Conservation (phyloP, 2,888 invertebrate species). For the Drosophila neotestacea region DNA sequence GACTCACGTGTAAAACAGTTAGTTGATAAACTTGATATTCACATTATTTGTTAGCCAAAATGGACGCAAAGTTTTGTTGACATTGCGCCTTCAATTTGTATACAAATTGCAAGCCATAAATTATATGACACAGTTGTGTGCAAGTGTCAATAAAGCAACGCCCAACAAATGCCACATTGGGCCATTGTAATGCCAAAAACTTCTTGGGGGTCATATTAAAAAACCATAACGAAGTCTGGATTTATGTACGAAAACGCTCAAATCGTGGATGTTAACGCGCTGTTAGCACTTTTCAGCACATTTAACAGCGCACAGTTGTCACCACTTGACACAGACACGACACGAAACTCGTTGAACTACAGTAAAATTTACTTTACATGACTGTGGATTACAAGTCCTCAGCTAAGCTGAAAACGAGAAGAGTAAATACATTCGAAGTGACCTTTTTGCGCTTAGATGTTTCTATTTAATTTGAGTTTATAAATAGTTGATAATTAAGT, state of each 20-base stretch:
- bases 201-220: constrained; percentile 55
- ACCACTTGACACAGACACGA: constrained; percentile 9
- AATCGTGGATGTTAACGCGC: constrained; percentile 21
- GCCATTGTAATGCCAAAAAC: constrained; percentile 58
- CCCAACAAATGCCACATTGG: constrained; percentile 41
- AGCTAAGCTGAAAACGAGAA: too few species aligned
- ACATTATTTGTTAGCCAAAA: constrained; percentile 19
- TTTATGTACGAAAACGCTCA: constrained; percentile 48
- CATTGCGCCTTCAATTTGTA: constrained; percentile 22
- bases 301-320: constrained; percentile 18
- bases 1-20: constrained; percentile 29
- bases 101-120: constrained; percentile 62
- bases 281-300: constrained; percentile 20
- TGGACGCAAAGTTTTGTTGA: constrained; percentile 11
- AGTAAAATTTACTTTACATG: not conserved
- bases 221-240: constrained; percentile 55
- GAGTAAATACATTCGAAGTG: too few species aligned
- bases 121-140: constrained; percentile 64
- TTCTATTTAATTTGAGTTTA: too few species aligned
- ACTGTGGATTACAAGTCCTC: not conserved
- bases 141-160: constrained; percentile 73
- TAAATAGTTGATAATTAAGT: too few species aligned
- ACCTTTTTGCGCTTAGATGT: too few species aligned
- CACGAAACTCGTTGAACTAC: constrained; percentile 16
- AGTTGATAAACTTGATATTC: constrained; percentile 37